Evolutionary conservation across 2,888 invertebrate species (phyloP).

Genomic region (Anorthoa munda): DNA sequence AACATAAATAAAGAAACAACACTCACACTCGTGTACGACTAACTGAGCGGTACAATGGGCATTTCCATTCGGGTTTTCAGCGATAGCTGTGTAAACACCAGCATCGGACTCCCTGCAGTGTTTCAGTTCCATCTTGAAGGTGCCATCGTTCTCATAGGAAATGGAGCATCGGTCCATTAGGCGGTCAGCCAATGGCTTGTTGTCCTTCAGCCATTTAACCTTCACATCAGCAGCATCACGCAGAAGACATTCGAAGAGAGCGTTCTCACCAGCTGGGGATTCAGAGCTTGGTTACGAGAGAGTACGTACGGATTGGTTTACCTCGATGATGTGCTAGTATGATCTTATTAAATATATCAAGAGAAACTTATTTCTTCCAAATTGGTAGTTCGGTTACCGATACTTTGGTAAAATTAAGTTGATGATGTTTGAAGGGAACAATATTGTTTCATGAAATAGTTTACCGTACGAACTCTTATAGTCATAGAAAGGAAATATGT

Average conservation of each 20-base stretch:
- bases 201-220: constrained; percentile 97
- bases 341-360: constrained; percentile 9
- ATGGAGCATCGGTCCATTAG: constrained; percentile 94
- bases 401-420: constrained; percentile 28
- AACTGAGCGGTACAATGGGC: constrained; percentile 96
- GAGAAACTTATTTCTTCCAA: not conserved
- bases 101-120: constrained; percentile 95
- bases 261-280: constrained; percentile 95
- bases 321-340: constrained; percentile 40
- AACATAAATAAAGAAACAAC: constrained; percentile 42
- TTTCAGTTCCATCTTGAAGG: constrained; percentile 93
- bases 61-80: constrained; percentile 95
- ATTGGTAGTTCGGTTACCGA: not conserved
- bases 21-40: constrained; percentile 96
- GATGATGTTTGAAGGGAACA: not conserved
- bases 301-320: constrained; percentile 78
- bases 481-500: constrained; percentile 58
- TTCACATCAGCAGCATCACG: constrained; percentile 91
- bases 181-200: constrained; percentile 94
- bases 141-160: constrained; percentile 90
- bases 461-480: constrained; percentile 79
- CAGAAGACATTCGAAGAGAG: constrained; percentile 95
- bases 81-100: constrained; percentile 97
- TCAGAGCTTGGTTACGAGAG: constrained; percentile 78
- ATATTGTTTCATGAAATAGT: constrained; percentile 29